Evolutionary conservation across 2,113 vertebrate species (phyloP).

Genomic region (Plectropomus leopardus): DNA sequence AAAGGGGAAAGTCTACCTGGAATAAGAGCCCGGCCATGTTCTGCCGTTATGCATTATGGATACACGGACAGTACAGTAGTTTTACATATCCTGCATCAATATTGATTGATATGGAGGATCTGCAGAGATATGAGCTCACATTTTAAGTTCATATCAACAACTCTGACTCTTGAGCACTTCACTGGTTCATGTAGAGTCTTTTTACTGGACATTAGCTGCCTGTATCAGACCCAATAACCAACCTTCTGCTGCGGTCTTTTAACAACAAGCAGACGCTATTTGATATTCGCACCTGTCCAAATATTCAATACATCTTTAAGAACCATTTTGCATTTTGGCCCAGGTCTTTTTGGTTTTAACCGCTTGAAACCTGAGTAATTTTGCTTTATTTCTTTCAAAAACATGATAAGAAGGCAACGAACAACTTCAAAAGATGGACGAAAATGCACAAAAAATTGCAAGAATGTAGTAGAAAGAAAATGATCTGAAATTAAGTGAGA

Average conservation of each 20-base stretch:
- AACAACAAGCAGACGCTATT: not conserved
- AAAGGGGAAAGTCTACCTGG: not conserved
- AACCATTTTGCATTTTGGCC: not conserved
- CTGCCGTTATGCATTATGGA: not conserved
- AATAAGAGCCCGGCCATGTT: not conserved
- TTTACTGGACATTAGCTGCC: no score
- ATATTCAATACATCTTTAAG: not conserved
- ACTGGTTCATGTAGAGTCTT: no score
- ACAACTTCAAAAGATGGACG: no score
- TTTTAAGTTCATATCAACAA: not conserved
- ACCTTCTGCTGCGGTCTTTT: not conserved
- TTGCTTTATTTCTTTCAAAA: no score
- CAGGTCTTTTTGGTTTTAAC: not conserved
- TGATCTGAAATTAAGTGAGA: no score
- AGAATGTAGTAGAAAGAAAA: no score
- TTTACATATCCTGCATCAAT: no score
- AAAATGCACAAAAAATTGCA: no score
- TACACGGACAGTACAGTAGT: not conserved
- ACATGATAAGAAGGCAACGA: no score
- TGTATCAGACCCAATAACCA: not conserved
- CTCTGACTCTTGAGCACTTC: not conserved
- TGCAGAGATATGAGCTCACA: not conserved
- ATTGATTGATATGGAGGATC: not conserved
- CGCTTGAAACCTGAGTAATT: no score
- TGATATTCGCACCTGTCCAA: not conserved